Conservation (phyloP, 2,797 vertebrate genomes). For the Labeo calbasu region DNA sequence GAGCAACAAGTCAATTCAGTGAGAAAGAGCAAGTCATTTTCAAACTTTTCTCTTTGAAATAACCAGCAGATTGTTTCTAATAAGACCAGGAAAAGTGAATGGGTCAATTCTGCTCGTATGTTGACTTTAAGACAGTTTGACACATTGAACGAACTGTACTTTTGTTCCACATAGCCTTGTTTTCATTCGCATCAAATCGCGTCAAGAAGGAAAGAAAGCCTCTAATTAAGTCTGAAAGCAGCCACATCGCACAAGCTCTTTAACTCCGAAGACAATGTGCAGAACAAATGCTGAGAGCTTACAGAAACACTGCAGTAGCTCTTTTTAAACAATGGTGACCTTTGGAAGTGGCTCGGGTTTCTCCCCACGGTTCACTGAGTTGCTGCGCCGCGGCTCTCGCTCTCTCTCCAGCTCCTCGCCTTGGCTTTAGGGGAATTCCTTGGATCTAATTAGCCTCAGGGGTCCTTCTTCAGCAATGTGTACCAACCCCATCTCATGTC, state of each 20-base stretch:
- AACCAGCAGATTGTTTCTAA: not conserved
- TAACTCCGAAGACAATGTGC: conserved; percentile 30
- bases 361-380: conserved; percentile 23
- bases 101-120: not conserved
- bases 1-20: not conserved
- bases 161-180: not conserved
- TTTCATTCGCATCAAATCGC: not conserved
- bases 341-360: conserved; percentile 33
- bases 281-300: conserved; percentile 34
- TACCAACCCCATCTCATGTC: conserved; percentile 61
- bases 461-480: conserved; percentile 49
- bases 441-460: conserved; percentile 66
- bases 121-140: not conserved
- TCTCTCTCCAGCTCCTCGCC: conserved; percentile 11
- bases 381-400: not conserved
- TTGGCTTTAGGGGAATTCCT: conserved; percentile 52
- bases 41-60: not conserved
- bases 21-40: not conserved
- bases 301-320: conserved; percentile 32
- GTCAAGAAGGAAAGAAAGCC: not conserved
- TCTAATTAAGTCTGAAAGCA: conserved; percentile 31
- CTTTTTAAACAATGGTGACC: conserved; percentile 53
- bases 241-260: conserved; percentile 25
- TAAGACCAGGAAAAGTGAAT: not conserved
- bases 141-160: not conserved